phyloP scores from a whole-genome alignment of 2,888 invertebrate genomes.

The Pachydiplax longipennis region DNA sequence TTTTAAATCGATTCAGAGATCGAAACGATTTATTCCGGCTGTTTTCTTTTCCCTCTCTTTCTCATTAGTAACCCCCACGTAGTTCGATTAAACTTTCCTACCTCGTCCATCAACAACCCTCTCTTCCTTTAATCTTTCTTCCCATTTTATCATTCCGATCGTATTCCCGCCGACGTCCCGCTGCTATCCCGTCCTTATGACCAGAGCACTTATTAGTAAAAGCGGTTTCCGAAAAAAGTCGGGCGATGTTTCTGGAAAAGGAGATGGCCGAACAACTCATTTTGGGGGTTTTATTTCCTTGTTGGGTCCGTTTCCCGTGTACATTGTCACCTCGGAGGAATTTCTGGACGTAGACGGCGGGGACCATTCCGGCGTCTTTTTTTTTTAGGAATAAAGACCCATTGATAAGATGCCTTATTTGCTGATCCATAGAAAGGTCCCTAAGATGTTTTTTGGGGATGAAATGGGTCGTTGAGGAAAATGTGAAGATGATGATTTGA shows the following conservation, averaged over 20 bases:
- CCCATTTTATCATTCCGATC: not conserved
- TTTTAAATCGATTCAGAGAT: conserved; percentile 12
- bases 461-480: too few relatives aligned
- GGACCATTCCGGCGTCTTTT: too few relatives aligned
- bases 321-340: conserved; percentile 33
- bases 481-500: too few relatives aligned
- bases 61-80: not conserved
- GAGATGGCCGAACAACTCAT: not conserved
- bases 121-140: not conserved
- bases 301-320: not conserved
- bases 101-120: not conserved
- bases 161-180: not conserved
- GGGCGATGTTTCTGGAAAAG: not conserved
- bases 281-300: not conserved
- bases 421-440: not conserved
- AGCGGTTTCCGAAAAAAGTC: not conserved
- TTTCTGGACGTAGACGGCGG: not conserved
- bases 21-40: not conserved
- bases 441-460: too few relatives aligned
- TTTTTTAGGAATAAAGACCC: not conserved
- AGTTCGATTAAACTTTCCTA: not conserved
- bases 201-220: not conserved
- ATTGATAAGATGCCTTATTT: not conserved
- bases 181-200: not conserved
- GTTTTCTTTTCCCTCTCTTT: not conserved